Evolutionary conservation across 2,888 invertebrate genomes (phyloP), one percentile per base, ranked within the genome.

Genomic region (Dioctria linearis): DNA sequence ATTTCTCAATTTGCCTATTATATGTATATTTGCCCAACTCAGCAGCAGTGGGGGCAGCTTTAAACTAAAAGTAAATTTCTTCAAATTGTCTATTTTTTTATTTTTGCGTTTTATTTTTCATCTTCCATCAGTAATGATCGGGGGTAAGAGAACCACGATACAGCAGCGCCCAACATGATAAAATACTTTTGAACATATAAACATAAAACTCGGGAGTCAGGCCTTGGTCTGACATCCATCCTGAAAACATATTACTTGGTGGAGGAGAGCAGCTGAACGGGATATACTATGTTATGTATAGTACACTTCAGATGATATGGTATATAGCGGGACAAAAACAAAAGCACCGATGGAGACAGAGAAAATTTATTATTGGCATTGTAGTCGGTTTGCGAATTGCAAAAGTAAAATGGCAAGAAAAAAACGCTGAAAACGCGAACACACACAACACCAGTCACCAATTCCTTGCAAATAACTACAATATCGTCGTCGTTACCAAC

Each of bases 271-370:
- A 73, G 42, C 42, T 42, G 59, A 73, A 57, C 73, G 73, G 71
- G 59, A 73, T 73, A 57, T 73, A 57, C 25, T 25, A 25, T 25
- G 25, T 25, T 25, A 25, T 25, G 25, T 25, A n/a, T n/a, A 25
- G 25, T 25, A 25, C 25, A 25, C 25, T 25, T 25, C 25, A 25
- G 25, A 25, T 25, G 25, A 25, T 25, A 25, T 25, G 25, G 25
- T 25, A 25, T 25, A 25, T 25, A 25, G 25, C 57, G 57, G 73
- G 73, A 73, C 73, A 73, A 73, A 73, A 73, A 73, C 73, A 73
- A 73, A 73, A 73, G 73, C 73, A 73, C 73, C 73, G 73, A 73
- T 73, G 73, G 73, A 73, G 73, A 73, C 73, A 73, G 73, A 73
- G 73, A 13, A 73, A 73, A 73, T 73, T 73, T 73, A 73, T 73